Evolutionary conservation across 2,888 invertebrate genomes (phyloP).

Genomic region (Thecophora atra): DNA sequence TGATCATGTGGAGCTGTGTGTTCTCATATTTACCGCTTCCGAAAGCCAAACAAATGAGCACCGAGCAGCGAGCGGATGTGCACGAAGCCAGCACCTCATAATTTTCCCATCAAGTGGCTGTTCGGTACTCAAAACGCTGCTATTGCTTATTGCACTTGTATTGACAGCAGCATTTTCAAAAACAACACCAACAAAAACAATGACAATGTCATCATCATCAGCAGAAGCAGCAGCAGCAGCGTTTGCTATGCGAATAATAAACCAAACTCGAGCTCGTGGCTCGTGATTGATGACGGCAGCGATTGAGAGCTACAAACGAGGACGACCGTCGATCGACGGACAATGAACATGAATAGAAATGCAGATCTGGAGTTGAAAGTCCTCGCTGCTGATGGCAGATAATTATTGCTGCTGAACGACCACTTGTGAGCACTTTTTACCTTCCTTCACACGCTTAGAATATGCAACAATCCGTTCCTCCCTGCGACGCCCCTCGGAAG

Average conservation of each 20-base stretch:
- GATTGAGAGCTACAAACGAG: not conserved
- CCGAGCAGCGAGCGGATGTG: not conserved
- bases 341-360: not conserved
- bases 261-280: constrained; percentile 13
- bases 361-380: constrained; percentile 18
- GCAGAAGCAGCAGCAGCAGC: too few species aligned
- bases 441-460: too few species aligned
- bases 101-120: constrained; percentile 27
- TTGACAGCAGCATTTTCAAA: constrained; percentile 7
- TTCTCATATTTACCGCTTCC: not conserved
- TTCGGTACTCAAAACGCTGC: not conserved
- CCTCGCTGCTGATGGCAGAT: not conserved
- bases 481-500: too few species aligned
- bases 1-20: not conserved
- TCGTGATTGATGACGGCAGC: not conserved
- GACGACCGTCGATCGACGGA: too few species aligned
- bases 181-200: constrained; percentile 19
- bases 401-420: not conserved
- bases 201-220: not conserved
- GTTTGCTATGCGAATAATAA: constrained; percentile 21
- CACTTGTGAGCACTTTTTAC: not conserved
- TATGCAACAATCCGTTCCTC: too few species aligned
- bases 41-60: constrained; percentile 28
- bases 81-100: constrained; percentile 24
- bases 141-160: constrained; percentile 14